Evolutionary conservation across 2,797 vertebrate species (phyloP).

Genomic region (Pangasius mekongensis): DNA sequence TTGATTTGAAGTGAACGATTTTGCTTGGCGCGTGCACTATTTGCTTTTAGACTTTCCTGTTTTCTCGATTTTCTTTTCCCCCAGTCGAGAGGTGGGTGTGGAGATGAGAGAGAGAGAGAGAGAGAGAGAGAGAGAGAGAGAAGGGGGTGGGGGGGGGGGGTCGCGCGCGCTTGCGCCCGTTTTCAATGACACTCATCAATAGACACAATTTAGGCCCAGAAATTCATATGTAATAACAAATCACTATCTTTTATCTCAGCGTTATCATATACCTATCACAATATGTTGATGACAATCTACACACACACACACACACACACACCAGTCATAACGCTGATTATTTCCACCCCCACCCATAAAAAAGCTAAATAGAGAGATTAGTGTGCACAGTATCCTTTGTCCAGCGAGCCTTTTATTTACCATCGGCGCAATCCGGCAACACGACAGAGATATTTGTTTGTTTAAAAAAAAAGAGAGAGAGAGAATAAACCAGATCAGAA

Average conservation of each 20-base stretch:
- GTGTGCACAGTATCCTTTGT: background rate
- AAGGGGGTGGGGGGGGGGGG: background rate
- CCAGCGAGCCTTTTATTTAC: background rate
- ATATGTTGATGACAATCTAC: background rate
- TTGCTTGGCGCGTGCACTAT: background rate
- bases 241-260: too few species aligned
- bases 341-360: background rate
- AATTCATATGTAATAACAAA: conserved; percentile 15
- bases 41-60: background rate
- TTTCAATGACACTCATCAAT: conserved; percentile 53
- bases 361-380: background rate
- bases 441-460: background rate
- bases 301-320: background rate
- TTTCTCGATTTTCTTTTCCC: background rate
- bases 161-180: conserved; percentile 34
- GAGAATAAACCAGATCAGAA: background rate
- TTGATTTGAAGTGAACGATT: background rate
- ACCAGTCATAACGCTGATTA: background rate
- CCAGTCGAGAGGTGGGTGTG: conserved; percentile 45
- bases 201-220: conserved; percentile 32
- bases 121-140: background rate
- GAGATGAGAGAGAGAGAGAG: background rate
- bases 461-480: background rate
- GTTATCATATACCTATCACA: background rate
- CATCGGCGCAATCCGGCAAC: background rate